Evolutionary conservation across 2,113 vertebrate genomes (phyloP).

Genomic region (Riparia riparia): DNA sequence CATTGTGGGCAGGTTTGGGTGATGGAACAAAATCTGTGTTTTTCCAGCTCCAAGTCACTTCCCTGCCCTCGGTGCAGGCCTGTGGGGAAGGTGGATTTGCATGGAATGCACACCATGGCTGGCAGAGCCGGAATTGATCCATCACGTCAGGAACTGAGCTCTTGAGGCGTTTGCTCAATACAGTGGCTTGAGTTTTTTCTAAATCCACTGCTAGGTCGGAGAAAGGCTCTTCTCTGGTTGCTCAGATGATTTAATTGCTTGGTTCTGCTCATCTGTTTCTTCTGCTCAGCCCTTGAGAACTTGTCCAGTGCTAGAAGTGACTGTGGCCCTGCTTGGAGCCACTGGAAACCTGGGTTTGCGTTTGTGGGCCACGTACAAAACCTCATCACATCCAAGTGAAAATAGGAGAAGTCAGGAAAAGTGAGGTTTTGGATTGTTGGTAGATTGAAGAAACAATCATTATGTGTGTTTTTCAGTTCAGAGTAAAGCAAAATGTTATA

Average conservation of each 20-base stretch:
- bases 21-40: neutral
- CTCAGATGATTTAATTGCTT: neutral
- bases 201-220: neutral
- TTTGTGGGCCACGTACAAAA: neutral
- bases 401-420: neutral
- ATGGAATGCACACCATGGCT: accelerated
- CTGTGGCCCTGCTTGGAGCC: neutral
- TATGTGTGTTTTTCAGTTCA: neutral
- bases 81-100: neutral
- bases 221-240: neutral
- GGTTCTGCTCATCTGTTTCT: neutral
- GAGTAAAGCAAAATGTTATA: neutral
- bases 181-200: neutral
- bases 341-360: neutral
- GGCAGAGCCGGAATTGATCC: neutral
- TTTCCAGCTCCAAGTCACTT: neutral
- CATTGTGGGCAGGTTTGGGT: neutral
- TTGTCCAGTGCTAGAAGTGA: neutral
- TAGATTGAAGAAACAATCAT: neutral
- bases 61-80: neutral
- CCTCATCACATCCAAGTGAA: neutral
- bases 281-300: neutral
- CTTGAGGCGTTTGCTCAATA: neutral
- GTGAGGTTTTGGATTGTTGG: neutral
- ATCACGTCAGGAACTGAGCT: neutral